A percentile compares a stretch with the other conserved stretches of the same genome.
These are phyloP conservation scores for Embidobia sp. DNA, from an alignment of 2,888 invertebrate genomes.

Conservation along the genomic window DNA sequence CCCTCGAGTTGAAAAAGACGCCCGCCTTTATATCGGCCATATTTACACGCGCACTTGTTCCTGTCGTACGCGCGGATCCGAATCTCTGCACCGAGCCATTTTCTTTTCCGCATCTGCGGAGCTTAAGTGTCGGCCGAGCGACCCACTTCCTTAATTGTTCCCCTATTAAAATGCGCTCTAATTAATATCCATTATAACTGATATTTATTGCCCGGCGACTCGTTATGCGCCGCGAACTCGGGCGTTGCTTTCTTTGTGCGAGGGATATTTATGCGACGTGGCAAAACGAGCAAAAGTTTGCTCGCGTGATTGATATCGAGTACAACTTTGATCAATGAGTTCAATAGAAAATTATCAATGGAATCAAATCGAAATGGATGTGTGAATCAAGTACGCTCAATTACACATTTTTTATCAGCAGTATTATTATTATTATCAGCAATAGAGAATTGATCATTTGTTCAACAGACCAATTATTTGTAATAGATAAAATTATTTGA, in stretches of 20 bases:
- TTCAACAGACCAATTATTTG: too few relatives aligned
- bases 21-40: constrained; percentile 44
- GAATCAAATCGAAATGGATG: too few relatives aligned
- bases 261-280: constrained; percentile 23
- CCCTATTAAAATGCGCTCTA: constrained; percentile 76
- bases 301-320: constrained; percentile 6
- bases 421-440: too few relatives aligned
- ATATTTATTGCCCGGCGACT: constrained; percentile 72
- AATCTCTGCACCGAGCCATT: constrained; percentile 54
- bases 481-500: too few relatives aligned
- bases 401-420: too few relatives aligned
- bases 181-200: constrained; percentile 75
- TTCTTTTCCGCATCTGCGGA: constrained; percentile 51
- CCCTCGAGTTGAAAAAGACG: constrained; percentile 56
- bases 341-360: too few relatives aligned
- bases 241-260: constrained; percentile 28
- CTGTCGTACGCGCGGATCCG: constrained; percentile 31
- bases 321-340: too few relatives aligned
- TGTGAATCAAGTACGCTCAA: too few relatives aligned
- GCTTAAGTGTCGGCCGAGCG: constrained; percentile 64
- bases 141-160: constrained; percentile 78
- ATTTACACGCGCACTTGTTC: constrained; percentile 44
- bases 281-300: neutral
- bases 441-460: too few relatives aligned
- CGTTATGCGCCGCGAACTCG: constrained; percentile 56